Evolutionary conservation across 2,113 vertebrate species (phyloP).

Genomic region (Beaufortia kweichowensis): DNA sequence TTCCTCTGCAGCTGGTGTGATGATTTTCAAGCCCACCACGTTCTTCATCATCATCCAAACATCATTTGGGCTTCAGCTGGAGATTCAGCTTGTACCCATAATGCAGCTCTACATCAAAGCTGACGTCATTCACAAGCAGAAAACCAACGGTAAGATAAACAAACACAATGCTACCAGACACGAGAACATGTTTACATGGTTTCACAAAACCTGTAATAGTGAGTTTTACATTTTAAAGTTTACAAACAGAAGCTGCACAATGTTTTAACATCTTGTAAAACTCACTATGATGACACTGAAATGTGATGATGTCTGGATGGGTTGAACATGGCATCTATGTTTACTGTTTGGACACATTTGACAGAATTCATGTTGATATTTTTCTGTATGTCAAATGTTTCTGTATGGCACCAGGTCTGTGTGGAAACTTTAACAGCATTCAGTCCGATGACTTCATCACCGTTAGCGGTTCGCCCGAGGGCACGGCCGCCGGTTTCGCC

Average conservation of each 20-base stretch:
- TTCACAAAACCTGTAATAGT: too few species aligned
- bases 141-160: constrained; percentile 49
- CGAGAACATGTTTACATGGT: too few species aligned
- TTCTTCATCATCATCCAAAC: constrained; percentile 79
- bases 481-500: constrained; percentile 81
- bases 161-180: too few species aligned
- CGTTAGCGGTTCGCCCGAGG: constrained; percentile 81
- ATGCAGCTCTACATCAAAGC: constrained; percentile 86
- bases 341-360: not conserved
- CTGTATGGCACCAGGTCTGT: constrained; percentile 78
- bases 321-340: too few species aligned
- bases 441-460: constrained; percentile 85
- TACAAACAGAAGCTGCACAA: too few species aligned
- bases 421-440: constrained; percentile 88
- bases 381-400: not conserved
- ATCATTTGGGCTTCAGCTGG: constrained; percentile 75
- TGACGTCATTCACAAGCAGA: constrained; percentile 62
- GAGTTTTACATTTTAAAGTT: too few species aligned
- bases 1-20: constrained; percentile 74
- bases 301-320: too few species aligned
- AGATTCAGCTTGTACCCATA: constrained; percentile 79
- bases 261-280: too few species aligned
- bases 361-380: constrained; percentile 61
- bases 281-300: too few species aligned
- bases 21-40: constrained; percentile 80